These are phyloP conservation scores for Amphiprion ocellaris DNA, from an alignment of 2,113 vertebrate genomes.

Conservation along the genomic window DNA sequence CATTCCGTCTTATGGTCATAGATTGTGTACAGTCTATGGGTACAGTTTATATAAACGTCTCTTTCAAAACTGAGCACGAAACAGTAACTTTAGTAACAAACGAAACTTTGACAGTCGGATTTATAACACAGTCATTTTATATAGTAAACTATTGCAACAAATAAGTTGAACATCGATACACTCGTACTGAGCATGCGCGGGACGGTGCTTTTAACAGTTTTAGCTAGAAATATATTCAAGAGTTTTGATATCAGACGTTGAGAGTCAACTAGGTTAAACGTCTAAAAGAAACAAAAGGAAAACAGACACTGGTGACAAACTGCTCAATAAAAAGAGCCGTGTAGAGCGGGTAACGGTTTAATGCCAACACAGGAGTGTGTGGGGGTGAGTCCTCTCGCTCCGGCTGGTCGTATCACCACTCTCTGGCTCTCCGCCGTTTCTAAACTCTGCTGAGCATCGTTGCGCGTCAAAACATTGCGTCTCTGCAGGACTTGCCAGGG, in stretches of 20 bases:
- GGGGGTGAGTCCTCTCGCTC: slow-evolving; percentile 41
- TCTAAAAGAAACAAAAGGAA: too few species aligned
- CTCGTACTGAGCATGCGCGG: neutral
- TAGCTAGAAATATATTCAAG: neutral
- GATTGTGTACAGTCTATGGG: too few species aligned
- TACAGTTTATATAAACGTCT: too few species aligned
- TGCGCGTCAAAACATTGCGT: slow-evolving; percentile 83
- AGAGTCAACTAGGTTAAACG: too few species aligned
- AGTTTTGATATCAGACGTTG: neutral
- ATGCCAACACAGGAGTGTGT: slow-evolving; percentile 31
- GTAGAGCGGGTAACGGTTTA: neutral
- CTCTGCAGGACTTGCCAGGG: slow-evolving; percentile 71
- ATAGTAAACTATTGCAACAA: too few species aligned
- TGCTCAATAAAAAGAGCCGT: neutral
- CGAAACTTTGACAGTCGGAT: too few species aligned
- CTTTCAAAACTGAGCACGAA: too few species aligned
- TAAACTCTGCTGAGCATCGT: slow-evolving; percentile 74
- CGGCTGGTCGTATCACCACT: slow-evolving; percentile 45
- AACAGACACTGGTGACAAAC: neutral
- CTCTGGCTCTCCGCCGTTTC: slow-evolving; percentile 58
- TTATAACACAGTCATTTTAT: too few species aligned
- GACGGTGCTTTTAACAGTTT: neutral
- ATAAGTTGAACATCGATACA: too few species aligned
- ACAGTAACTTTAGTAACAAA: too few species aligned
- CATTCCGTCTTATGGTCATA: too few species aligned